Conservation (phyloP, 1,140 invertebrate genomes). For the Heliconius melpomene region DNA sequence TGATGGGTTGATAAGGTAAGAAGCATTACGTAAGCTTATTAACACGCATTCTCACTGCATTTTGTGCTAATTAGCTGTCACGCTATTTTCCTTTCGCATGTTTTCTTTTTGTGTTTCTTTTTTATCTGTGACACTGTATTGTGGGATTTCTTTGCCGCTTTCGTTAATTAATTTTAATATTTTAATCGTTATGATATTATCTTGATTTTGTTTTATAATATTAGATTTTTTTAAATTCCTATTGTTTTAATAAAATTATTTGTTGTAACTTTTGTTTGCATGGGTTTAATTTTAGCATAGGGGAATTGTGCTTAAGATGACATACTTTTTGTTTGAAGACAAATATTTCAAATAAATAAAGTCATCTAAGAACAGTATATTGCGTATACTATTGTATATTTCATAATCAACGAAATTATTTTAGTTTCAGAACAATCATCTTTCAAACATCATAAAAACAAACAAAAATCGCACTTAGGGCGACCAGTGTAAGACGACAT, state of each 20-base stretch:
- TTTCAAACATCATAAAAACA: no score
- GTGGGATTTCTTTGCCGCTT: slow-evolving; percentile 20
- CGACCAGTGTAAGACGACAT: no score
- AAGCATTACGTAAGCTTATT: slow-evolving; percentile 49
- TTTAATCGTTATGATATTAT: slow-evolving; percentile 26
- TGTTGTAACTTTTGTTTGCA: neutral
- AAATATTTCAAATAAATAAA: no score
- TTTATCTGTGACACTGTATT: neutral
- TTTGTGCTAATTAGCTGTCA: slow-evolving; percentile 48
- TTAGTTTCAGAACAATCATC: no score
- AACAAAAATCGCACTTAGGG: no score
- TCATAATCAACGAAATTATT: no score
- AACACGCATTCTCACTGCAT: slow-evolving; percentile 62
- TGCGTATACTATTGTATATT: no score
- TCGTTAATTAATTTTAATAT: slow-evolving; percentile 27
- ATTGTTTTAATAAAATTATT: neutral
- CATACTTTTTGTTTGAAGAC: no score
- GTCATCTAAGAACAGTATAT: no score
- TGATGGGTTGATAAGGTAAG: slow-evolving; percentile 75
- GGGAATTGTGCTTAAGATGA: no score
- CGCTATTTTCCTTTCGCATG: slow-evolving; percentile 30
- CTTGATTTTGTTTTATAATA: slow-evolving; percentile 24
- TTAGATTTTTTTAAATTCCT: neutral
- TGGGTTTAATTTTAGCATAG: slow-evolving; percentile 14
- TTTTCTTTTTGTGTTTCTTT: slow-evolving; percentile 19